A percentile compares a stretch with the other conserved stretches of the same genome.
These are phyloP conservation scores for Karalla daura DNA, from an alignment of 2,797 vertebrate genomes.

Conservation along the genomic window DNA sequence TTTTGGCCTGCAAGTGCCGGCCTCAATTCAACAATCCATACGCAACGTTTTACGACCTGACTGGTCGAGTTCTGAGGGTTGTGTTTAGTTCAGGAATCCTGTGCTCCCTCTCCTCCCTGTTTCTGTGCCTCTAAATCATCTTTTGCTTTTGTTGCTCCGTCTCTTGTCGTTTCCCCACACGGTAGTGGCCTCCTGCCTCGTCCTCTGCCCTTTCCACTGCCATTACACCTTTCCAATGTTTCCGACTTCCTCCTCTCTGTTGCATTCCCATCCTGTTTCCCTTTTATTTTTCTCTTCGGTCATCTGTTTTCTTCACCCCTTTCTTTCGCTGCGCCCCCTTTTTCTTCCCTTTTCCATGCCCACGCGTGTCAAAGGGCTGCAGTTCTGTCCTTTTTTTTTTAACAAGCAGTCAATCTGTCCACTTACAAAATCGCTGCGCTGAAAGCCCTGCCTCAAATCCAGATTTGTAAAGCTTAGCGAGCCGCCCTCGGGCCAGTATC, in stretches of 20 bases:
- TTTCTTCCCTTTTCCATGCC: not conserved
- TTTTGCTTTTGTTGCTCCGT: not conserved
- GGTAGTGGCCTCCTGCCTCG: slow-evolving; percentile 4
- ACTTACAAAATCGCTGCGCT: not conserved
- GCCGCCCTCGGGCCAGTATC: not conserved
- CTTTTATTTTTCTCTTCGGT: not conserved
- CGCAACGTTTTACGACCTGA: slow-evolving; percentile 7
- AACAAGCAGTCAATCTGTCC: not conserved
- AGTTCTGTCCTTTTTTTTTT: not conserved
- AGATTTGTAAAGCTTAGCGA: not conserved
- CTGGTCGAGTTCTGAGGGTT: not conserved
- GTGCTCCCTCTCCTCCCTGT: not conserved
- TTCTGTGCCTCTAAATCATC: not conserved
- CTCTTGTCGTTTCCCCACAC: not conserved
- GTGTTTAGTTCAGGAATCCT: slow-evolving; percentile 24
- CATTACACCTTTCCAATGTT: not conserved
- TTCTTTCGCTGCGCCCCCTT: not conserved
- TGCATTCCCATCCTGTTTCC: not conserved
- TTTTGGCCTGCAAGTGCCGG: not conserved
- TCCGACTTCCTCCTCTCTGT: too few relatives aligned
- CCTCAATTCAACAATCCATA: not conserved
- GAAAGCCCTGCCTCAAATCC: not conserved
- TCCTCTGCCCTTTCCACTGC: slow-evolving; percentile 2
- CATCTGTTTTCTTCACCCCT: not conserved
- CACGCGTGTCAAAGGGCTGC: not conserved